Evolutionary conservation across 2,888 invertebrate species (phyloP), one percentile per base, ranked within the genome.

Genomic region (Allacma fusca): DNA sequence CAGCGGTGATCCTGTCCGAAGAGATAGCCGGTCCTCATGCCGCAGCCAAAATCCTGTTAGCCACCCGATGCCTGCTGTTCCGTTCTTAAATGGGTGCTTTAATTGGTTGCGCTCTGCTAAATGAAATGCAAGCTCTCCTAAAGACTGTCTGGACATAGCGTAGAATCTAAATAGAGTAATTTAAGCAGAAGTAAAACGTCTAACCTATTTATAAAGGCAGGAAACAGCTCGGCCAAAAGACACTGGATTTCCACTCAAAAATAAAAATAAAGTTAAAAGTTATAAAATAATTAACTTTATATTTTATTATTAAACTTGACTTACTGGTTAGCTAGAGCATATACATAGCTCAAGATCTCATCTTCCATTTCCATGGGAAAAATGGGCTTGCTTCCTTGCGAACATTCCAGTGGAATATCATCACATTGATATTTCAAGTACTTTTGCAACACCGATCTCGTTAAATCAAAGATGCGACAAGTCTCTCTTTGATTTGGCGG

Each of bases 111-210:
- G 21, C 7, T 75, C 75, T 0, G 75, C 75, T 16, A 75, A 16
- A 23, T 40, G 5, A 29, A 26, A 75, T 2, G 75, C 75, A 1
- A 67, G n/a, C 13, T 28, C n/a, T 21, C 65, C 67, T 1, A 75
- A 13, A n/a, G 43, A n/a, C 26, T 24, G 5, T 1, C 50, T 40
- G 0, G 75, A 34, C 7, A 74, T 23, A 1, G 43, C 75, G 21
- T 75, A 73, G 21, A 62, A 73, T 23, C 64, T 73, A n/a, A n/a
- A n/a, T n/a, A n/a, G n/a, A n/a, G 2, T n/a, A 13, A 50, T 50
- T 50, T 40, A 40, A 40, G n/a, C 16, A 12, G 16, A 9, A 50
- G 24, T 62, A 4, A 62, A 62, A 7, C 9, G 23, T 62, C 16
- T 50, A 50, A 12, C 9, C n/a, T 50, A 50, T 16, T 50, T 50